Evolutionary conservation across 2,797 vertebrate genomes (phyloP).

Genomic region (Neomorphus geoffroyi): DNA sequence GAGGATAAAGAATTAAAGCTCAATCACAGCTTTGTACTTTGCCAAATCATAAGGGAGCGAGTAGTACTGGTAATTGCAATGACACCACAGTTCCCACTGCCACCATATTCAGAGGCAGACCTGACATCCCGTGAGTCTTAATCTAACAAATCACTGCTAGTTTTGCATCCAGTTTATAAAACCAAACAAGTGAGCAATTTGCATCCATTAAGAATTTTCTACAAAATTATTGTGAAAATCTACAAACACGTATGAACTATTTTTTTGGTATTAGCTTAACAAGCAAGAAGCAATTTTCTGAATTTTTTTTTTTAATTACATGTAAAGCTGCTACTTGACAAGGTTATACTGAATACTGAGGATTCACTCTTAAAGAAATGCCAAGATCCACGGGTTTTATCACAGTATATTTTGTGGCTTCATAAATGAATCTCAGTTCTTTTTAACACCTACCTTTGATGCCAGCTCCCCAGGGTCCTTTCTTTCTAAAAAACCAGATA

Average conservation of each 20-base stretch:
- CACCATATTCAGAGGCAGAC: neutral
- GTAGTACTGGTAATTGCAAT: neutral
- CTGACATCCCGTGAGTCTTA: neutral
- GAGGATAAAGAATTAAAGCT: neutral
- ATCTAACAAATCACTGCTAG: neutral
- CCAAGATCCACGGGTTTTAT: neutral
- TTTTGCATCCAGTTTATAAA: neutral
- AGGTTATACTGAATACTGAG: neutral
- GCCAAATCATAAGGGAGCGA: neutral
- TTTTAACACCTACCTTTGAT: conserved; percentile 84
- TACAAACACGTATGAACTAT: neutral
- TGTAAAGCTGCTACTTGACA: neutral
- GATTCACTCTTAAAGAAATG: neutral
- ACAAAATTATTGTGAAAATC: neutral
- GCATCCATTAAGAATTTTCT: neutral
- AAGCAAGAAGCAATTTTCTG: neutral
- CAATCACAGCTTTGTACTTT: neutral
- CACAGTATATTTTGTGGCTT: neutral
- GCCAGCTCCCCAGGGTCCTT: conserved; percentile 84
- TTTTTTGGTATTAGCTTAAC: neutral
- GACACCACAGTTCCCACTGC: neutral
- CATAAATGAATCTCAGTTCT: neutral
- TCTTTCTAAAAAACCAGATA: conserved; percentile 84
- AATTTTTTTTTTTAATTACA: neutral
- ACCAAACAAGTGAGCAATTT: neutral